A percentile compares a stretch with the other conserved stretches of the same genome.
Evolutionary conservation across 1,140 invertebrate species (phyloP).

Genomic region (Halotydeus destructor): DNA sequence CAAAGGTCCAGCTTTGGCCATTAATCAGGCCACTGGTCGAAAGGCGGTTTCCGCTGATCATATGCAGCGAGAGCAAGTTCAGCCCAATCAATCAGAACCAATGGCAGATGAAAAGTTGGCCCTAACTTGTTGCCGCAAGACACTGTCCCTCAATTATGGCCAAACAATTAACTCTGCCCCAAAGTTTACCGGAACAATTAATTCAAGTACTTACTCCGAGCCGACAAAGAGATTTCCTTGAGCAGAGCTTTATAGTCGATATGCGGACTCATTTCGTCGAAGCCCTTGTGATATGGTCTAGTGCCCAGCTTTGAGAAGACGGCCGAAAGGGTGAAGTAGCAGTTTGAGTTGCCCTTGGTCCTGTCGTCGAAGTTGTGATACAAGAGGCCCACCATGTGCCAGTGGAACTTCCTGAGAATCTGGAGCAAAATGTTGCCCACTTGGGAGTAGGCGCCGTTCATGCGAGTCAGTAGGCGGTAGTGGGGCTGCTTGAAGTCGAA

Average conservation of each 20-base stretch:
- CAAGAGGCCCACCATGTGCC: slow-evolving; percentile 34
- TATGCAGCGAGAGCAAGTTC: too few relatives aligned
- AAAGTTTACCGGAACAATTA: slow-evolving; percentile 2
- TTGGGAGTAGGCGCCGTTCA: slow-evolving; percentile 59
- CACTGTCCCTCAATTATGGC: too few relatives aligned
- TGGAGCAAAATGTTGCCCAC: slow-evolving; percentile 36
- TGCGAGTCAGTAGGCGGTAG: slow-evolving; percentile 55
- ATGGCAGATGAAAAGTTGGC: too few relatives aligned
- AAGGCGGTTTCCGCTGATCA: too few relatives aligned
- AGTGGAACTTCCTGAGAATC: slow-evolving; percentile 44
- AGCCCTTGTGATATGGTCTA: slow-evolving; percentile 32
- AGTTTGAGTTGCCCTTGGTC: slow-evolving; percentile 39
- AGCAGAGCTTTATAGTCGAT: slow-evolving; percentile 39
- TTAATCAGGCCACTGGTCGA: too few relatives aligned
- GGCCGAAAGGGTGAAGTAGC: slow-evolving; percentile 45
- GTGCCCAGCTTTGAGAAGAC: slow-evolving; percentile 38
- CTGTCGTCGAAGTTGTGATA: slow-evolving; percentile 21
- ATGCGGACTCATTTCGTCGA: slow-evolving; percentile 31
- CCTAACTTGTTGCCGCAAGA: too few relatives aligned
- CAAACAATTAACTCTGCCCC: too few relatives aligned
- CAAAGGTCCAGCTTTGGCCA: too few relatives aligned
- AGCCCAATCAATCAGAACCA: too few relatives aligned
- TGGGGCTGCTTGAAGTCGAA: slow-evolving; percentile 40
- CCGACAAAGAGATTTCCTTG: slow-evolving; percentile 36
- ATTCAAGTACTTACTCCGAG: slow-evolving; percentile 68